Evolutionary conservation across 2,797 vertebrate species (phyloP).

Genomic region (Leucoraja ocellata): DNA sequence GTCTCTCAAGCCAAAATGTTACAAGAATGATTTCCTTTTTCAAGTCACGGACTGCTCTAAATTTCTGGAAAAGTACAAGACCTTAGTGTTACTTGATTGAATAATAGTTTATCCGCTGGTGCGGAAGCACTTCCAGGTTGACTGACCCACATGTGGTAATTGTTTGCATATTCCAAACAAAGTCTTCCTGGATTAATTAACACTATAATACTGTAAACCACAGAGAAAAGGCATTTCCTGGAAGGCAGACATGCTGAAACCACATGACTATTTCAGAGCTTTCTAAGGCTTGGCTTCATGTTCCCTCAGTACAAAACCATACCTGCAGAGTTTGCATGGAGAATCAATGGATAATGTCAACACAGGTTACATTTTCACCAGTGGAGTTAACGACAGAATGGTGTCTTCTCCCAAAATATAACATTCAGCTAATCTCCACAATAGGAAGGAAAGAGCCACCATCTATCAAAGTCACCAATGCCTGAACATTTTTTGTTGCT

Average conservation of each 20-base stretch:
- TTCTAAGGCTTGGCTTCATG: background rate
- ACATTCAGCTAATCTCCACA: background rate
- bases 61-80: background rate
- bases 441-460: background rate
- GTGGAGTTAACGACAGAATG: background rate
- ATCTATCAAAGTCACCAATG: background rate
- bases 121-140: background rate
- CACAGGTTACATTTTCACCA: background rate
- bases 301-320: background rate
- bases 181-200: slow-evolving; percentile 26
- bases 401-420: background rate
- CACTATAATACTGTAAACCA: background rate
- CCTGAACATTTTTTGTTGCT: background rate
- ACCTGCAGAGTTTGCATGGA: background rate
- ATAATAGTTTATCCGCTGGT: slow-evolving; percentile 2
- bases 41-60: background rate
- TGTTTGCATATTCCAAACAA: slow-evolving; percentile 33
- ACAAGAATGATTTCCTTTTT: background rate
- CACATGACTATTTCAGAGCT: background rate
- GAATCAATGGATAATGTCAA: background rate
- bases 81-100: slow-evolving; percentile 25
- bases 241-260: background rate
- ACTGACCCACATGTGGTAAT: slow-evolving; percentile 17
- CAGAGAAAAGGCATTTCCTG: slow-evolving; percentile 13
- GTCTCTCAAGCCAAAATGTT: background rate